Percentiles rank a stretch among this genome's conserved stretches.
Conservation (phyloP, 2,797 vertebrate genomes). For the Epinephelus awoara region DNA sequence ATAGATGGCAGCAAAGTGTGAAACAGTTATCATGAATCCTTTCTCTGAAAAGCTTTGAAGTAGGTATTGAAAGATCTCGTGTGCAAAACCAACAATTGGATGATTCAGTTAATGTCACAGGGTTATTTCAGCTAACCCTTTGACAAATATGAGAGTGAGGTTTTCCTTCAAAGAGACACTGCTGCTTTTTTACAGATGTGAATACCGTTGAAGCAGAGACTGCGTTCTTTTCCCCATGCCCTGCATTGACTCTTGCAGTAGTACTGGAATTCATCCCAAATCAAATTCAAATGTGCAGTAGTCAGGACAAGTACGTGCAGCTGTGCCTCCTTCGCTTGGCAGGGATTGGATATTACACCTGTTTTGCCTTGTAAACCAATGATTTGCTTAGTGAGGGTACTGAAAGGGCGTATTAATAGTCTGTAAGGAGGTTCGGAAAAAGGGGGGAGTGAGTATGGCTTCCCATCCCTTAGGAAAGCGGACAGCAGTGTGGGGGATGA, state of each 20-base stretch:
- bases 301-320: conserved; percentile 51
- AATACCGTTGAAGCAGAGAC: not conserved
- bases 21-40: not conserved
- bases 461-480: conserved; percentile 46
- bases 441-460: conserved; percentile 25
- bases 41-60: not conserved
- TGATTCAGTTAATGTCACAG: conserved; percentile 3
- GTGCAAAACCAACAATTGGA: not conserved
- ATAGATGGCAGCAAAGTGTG: not conserved
- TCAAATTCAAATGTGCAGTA: conserved; percentile 50
- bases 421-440: conserved; percentile 49
- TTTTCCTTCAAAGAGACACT: not conserved
- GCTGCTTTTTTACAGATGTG: conserved; percentile 4
- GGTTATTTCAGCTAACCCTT: not conserved
- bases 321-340: conserved; percentile 64
- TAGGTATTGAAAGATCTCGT: not conserved
- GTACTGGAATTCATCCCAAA: conserved; percentile 31
- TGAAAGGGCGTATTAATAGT: conserved; percentile 64
- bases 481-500: conserved; percentile 53
- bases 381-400: conserved; percentile 57
- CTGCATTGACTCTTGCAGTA: not conserved
- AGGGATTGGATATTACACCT: conserved; percentile 64
- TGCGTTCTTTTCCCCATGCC: not conserved
- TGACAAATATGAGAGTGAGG: not conserved
- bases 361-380: conserved; percentile 72